phyloP scores from a whole-genome alignment of 2,113 vertebrate species.

The Burhinus oedicnemus region DNA sequence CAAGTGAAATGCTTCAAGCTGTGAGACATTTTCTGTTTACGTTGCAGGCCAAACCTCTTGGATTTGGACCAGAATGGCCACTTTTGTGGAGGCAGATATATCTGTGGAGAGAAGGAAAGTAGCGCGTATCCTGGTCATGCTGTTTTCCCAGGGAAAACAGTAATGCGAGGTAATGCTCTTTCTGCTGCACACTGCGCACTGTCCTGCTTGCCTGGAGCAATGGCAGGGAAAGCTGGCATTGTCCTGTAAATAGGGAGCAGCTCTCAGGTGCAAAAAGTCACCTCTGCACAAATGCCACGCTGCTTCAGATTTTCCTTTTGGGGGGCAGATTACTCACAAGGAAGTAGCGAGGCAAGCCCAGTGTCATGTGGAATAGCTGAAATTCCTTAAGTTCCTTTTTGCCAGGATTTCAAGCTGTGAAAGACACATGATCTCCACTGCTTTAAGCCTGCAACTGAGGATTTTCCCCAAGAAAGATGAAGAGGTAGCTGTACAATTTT shows the following conservation, averaged over 20 bases:
- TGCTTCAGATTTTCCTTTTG: background rate
- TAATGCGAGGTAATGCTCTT: background rate
- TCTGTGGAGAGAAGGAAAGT: background rate
- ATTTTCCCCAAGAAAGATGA: conserved; percentile 48
- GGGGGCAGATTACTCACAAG: background rate
- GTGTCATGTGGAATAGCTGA: conserved; percentile 65
- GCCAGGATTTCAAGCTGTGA: conserved; percentile 67
- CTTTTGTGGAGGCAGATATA: background rate
- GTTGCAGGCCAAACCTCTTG: conserved; percentile 33
- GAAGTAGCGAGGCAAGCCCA: conserved; percentile 12
- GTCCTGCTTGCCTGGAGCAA: background rate
- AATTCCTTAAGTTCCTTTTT: conserved; percentile 68
- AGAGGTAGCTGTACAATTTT: conserved; percentile 31
- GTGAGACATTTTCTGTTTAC: conserved; percentile 26
- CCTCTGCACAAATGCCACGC: background rate
- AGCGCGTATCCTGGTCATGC: rapidly evolving
- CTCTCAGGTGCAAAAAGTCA: background rate
- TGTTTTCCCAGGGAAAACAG: conserved; percentile 1
- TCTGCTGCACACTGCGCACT: background rate
- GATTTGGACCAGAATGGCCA: conserved; percentile 21
- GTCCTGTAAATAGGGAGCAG: background rate
- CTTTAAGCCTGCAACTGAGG: background rate
- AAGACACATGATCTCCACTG: conserved; percentile 58
- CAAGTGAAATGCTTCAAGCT: conserved; percentile 60
- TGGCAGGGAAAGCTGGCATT: background rate